Evolutionary conservation across 2,888 invertebrate genomes (phyloP), one percentile per base, ranked within the genome.

Genomic region (Anticlea derivata): DNA sequence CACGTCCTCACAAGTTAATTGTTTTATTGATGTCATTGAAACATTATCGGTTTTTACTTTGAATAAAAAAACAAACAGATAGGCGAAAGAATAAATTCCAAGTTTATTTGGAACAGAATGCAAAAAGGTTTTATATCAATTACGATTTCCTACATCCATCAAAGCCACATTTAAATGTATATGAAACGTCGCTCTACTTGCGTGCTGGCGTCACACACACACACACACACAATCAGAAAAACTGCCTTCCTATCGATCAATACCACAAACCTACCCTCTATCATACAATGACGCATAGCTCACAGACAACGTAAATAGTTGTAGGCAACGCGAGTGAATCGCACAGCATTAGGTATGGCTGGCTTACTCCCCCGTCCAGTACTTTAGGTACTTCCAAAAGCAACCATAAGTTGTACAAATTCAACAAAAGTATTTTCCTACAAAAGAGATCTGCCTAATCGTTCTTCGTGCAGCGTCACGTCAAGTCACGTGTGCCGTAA

Each of bases 191-290:
- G 13, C 20, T 5, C 0, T 1, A 22, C 6, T 24, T 23, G 31
- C 13, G 33, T 12, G 17, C 0, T 37, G 46, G 41, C 46, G 52
- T 53, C 52, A 44, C 39, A 27, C 47, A 35, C 53, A 44, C 10
- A 24, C 12, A 26, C 52, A 44, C 39, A 27, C 47, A 35, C 53
- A 44, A n/a, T 30, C 12, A 26, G n/a, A 20, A 29, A 38, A 38
- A 33, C 30, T 8, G 17, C 10, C 0, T 17, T 17, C 6, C 5
- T 29, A 11, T 7, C 38, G 50, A 55, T 55, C 50, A 33, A 55
- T 55, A 55, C 34, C 24, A 34, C 33, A 31, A 33, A 11, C 23
- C 34, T 5, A 30, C 37, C 37, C 35, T 39, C 10, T 5, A 20
- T 17, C 20, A 23, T 23, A 33, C 33, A 13, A 11, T 45, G 37